Base-by-base conservation (phyloP, 2,888 invertebrate genomes). In the Brenthis ino region DNA sequence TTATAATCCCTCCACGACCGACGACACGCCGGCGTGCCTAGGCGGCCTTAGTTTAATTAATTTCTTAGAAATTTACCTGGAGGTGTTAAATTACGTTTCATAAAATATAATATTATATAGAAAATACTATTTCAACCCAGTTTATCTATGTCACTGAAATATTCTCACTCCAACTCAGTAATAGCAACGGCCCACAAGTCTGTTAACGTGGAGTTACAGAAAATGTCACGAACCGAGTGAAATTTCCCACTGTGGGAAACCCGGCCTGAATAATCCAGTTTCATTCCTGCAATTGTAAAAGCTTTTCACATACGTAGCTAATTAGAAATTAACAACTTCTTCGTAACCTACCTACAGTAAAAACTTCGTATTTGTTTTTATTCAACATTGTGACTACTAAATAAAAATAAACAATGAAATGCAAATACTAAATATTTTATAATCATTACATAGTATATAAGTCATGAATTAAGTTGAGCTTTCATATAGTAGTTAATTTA, bases 251-350 rank as follows among this genome's bases (percentile, higher is more conserved):
- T 51, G 51, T 65, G 65, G 54, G 58, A 68, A 68, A 58, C 65
- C 68, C 68, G 47, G 63, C 68, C 48, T 65, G 61, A 69, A 65
- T 65, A 65, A 56, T 47, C 13, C 50, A 61, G 61, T 65, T 57
- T 57, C 54, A 54, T 71, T 66, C 47, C 68, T 57, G 61, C 61
- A 61, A 61, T 60, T 60, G 61, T 43, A 43, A 20, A 28, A 56
- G 53, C 57, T 63, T 58, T 64, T 57, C 58, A 65, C 58, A 68
- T 63, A 20, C 57, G 3, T 74, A 84, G 85, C 68, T 64, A 24
- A 57, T 54, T 50, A 67, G 37, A 56, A 50, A 24, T 48, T 33
- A 61, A 55, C 67, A 33, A 54, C 47, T 48, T 67, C 11, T 60
- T 24, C 14, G 28, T 60, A 50, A 50, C 16, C n/a, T 60, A 33